These are phyloP conservation scores for Meloe dianella DNA, from an alignment of 2,888 invertebrate genomes.

Conservation along the genomic window DNA sequence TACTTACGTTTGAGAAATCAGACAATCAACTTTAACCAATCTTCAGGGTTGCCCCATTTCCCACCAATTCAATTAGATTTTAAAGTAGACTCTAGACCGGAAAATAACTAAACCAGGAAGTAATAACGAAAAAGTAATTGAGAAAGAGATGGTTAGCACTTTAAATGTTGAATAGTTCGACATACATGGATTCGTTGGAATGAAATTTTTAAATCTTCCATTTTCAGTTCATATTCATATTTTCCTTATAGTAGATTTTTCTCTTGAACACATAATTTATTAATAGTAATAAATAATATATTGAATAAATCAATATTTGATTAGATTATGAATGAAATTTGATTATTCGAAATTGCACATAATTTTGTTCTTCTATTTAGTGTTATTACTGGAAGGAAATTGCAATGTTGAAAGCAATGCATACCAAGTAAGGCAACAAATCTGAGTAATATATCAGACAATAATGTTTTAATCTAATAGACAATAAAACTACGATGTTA, in stretches of 20 bases:
- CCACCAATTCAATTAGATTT: constrained; percentile 37
- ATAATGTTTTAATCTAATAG: not conserved
- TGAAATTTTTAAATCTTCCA: no score
- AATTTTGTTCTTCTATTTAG: not conserved
- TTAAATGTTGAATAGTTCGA: not conserved
- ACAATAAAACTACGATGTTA: not conserved
- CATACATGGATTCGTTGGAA: no score
- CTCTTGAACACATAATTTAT: not conserved
- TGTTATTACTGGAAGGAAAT: not conserved
- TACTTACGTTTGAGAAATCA: not conserved
- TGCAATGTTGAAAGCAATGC: constrained; percentile 3
- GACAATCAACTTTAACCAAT: constrained; percentile 28
- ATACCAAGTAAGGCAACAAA: not conserved
- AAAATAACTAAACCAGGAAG: constrained; percentile 28
- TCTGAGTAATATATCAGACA: not conserved
- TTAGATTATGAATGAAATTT: not conserved
- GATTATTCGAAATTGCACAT: not conserved
- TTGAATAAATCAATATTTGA: not conserved
- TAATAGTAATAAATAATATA: no score
- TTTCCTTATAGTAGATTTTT: not conserved
- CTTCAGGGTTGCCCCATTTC: constrained; percentile 32
- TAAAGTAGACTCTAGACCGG: constrained; percentile 32
- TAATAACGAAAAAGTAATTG: not conserved
- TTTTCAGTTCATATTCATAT: no score
- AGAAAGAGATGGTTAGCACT: not conserved